Evolutionary conservation across 1,140 invertebrate genomes (phyloP), one percentile per base, ranked within the genome.

Genomic region (Bombus huntii): DNA sequence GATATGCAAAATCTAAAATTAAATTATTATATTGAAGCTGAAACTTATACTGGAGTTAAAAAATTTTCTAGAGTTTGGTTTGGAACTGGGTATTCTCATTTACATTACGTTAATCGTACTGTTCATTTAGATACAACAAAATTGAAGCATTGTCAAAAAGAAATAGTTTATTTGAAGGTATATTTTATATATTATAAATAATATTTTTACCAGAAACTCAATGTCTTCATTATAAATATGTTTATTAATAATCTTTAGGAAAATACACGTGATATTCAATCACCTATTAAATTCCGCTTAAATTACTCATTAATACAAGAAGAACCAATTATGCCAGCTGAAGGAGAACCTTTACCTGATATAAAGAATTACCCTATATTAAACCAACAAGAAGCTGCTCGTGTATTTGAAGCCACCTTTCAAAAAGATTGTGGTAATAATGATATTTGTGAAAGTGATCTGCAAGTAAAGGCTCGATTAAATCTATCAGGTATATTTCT

Each of bases 401-500:
- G 97, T 88, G 95, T 97, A 9, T 99, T 99, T 91, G 96, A 97
- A 91, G 98, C 98, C 5, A 97, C 97, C 39, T 99, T 99, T 95
- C 96, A 98, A 78, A 99, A 99, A 95, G 98, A 99, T 92, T 99
- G 98, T 93, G 98, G 98, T 13, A 95, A 96, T 1, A 98, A 99
- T 93, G 98, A 98, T 91, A 96, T 98, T 39, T 99, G 99, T 93
- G 96, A 98, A 90, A 99, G 98, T 93, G 96, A 98, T 92, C 94
- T 99, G n/a, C 94, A 96, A 81, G 93, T 99, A 0, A 93, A 96
- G n/a, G 97, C 97, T 18, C 94, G 95, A 80, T 94, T 98, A 2
- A 95, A 96, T 91, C 94, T 98, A 57, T 96, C 95, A 89, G 92
- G 96, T 95, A 90, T 37, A 34, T 74, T 37, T 70, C 66, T n/a